phyloP scores from a whole-genome alignment of 2,797 vertebrate genomes.

The Leontocebus nigricollis region DNA sequence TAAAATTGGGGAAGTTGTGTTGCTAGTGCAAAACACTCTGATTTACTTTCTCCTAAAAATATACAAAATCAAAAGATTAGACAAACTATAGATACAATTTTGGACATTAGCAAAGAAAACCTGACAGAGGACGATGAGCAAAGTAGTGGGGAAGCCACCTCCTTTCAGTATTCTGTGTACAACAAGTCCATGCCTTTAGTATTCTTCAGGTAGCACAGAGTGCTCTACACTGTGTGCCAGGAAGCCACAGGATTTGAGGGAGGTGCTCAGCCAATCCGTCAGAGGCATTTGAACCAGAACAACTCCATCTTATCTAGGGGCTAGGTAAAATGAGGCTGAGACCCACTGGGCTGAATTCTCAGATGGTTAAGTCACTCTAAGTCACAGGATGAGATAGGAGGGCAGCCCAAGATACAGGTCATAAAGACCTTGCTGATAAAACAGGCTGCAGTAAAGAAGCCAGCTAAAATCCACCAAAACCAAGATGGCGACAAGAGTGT shows the following conservation, averaged over 20 bases:
- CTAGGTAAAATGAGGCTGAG: too few relatives aligned
- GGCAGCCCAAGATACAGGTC: too few relatives aligned
- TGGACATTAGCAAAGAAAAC: background rate
- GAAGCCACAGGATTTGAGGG: background rate
- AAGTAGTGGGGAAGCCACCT: background rate
- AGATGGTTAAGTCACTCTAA: too few relatives aligned
- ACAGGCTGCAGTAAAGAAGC: too few relatives aligned
- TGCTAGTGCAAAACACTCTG: background rate
- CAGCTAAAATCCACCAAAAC: too few relatives aligned
- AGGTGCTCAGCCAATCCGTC: background rate
- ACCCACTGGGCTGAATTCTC: too few relatives aligned
- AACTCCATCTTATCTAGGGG: too few relatives aligned
- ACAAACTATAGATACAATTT: background rate
- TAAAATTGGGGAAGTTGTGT: background rate
- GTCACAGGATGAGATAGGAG: too few relatives aligned
- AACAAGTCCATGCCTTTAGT: background rate
- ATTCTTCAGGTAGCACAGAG: background rate
- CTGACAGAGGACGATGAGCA: background rate
- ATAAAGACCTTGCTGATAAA: too few relatives aligned
- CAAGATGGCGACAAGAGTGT: too few relatives aligned
- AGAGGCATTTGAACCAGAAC: too few relatives aligned
- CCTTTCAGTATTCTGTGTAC: background rate
- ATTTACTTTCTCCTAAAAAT: background rate
- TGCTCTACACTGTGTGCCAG: background rate
- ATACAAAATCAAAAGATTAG: background rate